Evolutionary conservation across 2,797 vertebrate genomes (phyloP).

Genomic region (Sebastiscus albofasciatus): DNA sequence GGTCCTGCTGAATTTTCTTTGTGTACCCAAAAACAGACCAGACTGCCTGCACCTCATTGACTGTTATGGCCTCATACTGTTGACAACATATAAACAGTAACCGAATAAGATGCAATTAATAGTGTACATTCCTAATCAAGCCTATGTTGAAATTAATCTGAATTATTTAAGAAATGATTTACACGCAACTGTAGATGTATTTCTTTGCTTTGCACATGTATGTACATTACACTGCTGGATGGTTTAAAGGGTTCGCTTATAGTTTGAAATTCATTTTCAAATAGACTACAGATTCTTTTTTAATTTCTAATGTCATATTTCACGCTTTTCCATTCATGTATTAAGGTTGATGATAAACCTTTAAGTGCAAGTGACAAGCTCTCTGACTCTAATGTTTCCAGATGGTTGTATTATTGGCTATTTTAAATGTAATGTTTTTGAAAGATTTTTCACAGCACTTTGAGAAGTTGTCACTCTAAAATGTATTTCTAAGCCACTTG

Average conservation of each 20-base stretch:
- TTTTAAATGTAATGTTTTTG: slow-evolving; percentile 32
- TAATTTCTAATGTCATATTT: slow-evolving; percentile 10
- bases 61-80: slow-evolving; percentile 19
- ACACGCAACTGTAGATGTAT: slow-evolving; percentile 61
- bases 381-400: slow-evolving; percentile 17
- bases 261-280: slow-evolving; percentile 40
- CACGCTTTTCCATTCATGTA: slow-evolving; percentile 24
- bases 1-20: slow-evolving; percentile 9
- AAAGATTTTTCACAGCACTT: slow-evolving; percentile 65
- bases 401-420: slow-evolving; percentile 24
- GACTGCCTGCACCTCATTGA: slow-evolving; percentile 28
- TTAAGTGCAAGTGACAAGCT: slow-evolving; percentile 11
- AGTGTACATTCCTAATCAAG: slow-evolving; percentile 73
- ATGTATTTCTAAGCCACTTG: slow-evolving; percentile 41
- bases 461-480: slow-evolving; percentile 50
- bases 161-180: slow-evolving; percentile 75
- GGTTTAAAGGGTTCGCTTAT: slow-evolving; percentile 46
- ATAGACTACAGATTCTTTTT: slow-evolving; percentile 29
- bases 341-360: slow-evolving; percentile 11
- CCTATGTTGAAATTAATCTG: slow-evolving; percentile 74
- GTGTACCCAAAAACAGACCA: slow-evolving; percentile 22
- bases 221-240: slow-evolving; percentile 63
- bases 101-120: slow-evolving; percentile 25
- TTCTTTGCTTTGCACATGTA: slow-evolving; percentile 86
- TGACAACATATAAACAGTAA: slow-evolving; percentile 23